Evolutionary conservation across 2,797 vertebrate species (phyloP), one percentile per base, ranked within the genome.

Genomic region (Orientallactaga sibirica): DNA sequence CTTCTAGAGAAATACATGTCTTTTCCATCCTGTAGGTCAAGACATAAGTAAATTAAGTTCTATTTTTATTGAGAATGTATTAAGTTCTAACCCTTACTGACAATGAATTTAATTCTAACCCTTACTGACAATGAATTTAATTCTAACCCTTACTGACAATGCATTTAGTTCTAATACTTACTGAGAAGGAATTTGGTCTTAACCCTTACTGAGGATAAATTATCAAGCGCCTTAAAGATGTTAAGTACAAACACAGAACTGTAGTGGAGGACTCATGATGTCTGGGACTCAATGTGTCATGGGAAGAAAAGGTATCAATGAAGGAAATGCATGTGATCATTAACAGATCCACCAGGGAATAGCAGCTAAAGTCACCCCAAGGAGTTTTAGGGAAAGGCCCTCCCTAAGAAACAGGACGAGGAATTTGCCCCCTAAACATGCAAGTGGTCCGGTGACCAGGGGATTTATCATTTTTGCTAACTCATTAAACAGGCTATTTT

Each of bases 331-430:
- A 73, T 85, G 19, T 37, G n/a, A n/a, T 52, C n/a, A 52, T 24
- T 68, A n/a, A 61, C n/a, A 75, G 61, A 48, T 9, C 9, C 8
- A 7, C 37, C 24, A 90, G 64, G 33, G 55, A 74, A 43, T 18
- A 22, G 24, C 62, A 79, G 55, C 19, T 64, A 80, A 88, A 70
- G 33, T 61, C 27, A 88, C n/a, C 48, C 15, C 11, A 37, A 29
- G 43, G 4, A 76, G 18, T 78, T 90, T 75, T 48, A 90, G 14
- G 20, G 33, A 78, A 67, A 29, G 67, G 82, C 27, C 11, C 15
- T 94, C 14, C 58, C 76, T 66, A 19, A 18, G 29, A 93, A 75
- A 19, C 62, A 83, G 67, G 10, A 88, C 86, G 81, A 78, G 27
- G 1, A 86, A 81, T 41, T 73, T 77, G 29, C 22, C 68, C 68